These are phyloP conservation scores for Sarcophaga bullata DNA, from an alignment of 1,140 invertebrate genomes.

Conservation along the genomic window DNA sequence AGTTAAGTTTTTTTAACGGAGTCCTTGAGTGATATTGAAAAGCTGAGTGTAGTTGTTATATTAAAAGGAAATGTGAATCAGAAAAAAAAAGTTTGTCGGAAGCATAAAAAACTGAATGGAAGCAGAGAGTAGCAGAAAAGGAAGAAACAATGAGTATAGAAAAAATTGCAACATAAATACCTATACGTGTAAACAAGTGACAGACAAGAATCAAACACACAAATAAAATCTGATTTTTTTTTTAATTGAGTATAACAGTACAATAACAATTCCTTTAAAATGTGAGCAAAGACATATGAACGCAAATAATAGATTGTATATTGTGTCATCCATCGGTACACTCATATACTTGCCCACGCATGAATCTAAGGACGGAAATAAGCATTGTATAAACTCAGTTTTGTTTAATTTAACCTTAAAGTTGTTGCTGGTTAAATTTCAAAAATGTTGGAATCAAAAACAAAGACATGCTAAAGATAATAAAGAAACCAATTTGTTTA, in stretches of 20 bases:
- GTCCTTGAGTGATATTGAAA: not conserved
- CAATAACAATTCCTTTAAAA: not conserved
- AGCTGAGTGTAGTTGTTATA: not conserved
- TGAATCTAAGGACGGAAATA: no score
- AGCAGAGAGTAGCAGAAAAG: not conserved
- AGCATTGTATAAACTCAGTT: no score
- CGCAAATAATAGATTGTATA: no score
- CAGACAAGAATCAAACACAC: conserved; percentile 8
- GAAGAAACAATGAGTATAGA: not conserved
- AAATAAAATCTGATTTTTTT: not conserved
- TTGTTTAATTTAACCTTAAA: not conserved
- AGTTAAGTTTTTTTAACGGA: not conserved
- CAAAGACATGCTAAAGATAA: not conserved
- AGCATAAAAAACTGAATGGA: not conserved
- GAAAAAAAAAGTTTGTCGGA: conserved; percentile 10
- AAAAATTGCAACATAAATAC: conserved; percentile 5
- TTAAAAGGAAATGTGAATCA: not conserved
- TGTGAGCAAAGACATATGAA: not conserved
- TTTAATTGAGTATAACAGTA: not conserved
- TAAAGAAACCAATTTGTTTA: no score
- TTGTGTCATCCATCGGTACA: no score
- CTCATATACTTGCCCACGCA: no score
- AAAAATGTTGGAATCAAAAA: not conserved
- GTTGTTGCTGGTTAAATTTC: not conserved
- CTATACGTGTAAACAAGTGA: not conserved